phyloP scores from a whole-genome alignment of 2,797 vertebrate species.

The Tokudaia tokunoshimensis region DNA sequence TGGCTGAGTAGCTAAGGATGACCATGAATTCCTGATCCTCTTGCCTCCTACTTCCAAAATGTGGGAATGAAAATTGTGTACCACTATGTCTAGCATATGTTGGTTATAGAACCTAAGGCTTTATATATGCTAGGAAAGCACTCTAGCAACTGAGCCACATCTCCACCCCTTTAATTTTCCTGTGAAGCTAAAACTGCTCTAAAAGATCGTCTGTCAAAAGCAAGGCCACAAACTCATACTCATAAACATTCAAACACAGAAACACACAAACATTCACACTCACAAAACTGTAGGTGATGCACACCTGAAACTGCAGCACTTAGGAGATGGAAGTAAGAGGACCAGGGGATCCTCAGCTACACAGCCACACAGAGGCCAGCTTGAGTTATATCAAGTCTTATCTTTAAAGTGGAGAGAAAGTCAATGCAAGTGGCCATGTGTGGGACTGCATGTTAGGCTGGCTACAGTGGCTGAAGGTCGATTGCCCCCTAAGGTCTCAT shows the following conservation, averaged over 20 bases:
- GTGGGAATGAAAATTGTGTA: neutral
- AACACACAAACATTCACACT: neutral
- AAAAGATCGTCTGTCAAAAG: neutral
- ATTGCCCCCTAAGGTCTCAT: neutral
- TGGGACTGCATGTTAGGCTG: fast-evolving
- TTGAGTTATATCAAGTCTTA: neutral
- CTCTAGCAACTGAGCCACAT: neutral
- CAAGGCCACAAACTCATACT: neutral
- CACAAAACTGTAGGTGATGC: neutral
- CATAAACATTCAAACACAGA: too few relatives aligned
- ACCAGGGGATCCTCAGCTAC: neutral
- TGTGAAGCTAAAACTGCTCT: neutral
- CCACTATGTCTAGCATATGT: neutral
- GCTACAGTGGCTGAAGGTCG: fast-evolving
- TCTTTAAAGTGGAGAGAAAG: neutral
- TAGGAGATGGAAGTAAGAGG: neutral
- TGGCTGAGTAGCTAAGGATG: neutral
- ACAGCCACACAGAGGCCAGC: neutral
- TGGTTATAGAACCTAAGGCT: neutral
- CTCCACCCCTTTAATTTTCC: neutral
- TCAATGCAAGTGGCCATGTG: fast-evolving
- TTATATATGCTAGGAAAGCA: neutral
- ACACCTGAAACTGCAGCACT: neutral
- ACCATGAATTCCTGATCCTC: neutral
- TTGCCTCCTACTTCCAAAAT: neutral